Evolutionary conservation across 2,797 vertebrate genomes (phyloP).

Genomic region (Pseudochirops cupreus): DNA sequence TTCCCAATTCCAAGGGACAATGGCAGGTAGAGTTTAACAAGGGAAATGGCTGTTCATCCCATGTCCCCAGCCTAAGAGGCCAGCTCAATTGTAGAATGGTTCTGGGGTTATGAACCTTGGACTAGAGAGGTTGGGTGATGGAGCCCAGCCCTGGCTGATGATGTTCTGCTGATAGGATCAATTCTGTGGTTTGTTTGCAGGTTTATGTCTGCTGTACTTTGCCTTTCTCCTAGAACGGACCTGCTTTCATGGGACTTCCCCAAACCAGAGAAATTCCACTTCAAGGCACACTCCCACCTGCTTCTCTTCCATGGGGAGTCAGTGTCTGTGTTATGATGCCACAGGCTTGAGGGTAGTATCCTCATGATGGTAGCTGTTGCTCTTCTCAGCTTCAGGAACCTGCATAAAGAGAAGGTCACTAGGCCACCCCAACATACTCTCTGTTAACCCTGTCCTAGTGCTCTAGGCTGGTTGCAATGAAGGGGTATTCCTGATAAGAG

Average conservation of each 20-base stretch:
- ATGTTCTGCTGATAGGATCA: background rate
- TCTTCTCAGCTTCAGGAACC: constrained; percentile 92
- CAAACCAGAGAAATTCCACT: background rate
- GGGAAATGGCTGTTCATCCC: background rate
- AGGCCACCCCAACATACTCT: background rate
- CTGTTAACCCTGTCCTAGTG: background rate
- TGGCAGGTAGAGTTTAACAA: background rate
- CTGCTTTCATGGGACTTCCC: background rate
- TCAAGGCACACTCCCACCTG: background rate
- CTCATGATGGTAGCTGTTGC: constrained; percentile 71
- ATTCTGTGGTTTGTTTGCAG: background rate
- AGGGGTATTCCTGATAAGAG: background rate
- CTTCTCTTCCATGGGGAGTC: constrained; percentile 69
- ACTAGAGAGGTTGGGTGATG: background rate
- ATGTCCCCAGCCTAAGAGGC: background rate
- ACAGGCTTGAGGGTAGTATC: constrained; percentile 84
- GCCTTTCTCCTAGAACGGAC: background rate
- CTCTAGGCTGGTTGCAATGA: background rate
- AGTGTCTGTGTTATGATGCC: constrained; percentile 87
- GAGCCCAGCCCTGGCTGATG: background rate
- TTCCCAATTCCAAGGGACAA: background rate
- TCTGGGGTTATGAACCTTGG: background rate
- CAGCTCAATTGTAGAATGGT: background rate
- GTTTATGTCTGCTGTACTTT: background rate
- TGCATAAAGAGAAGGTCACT: constrained; percentile 74